phyloP scores from a whole-genome alignment of 2,888 invertebrate species.

The Tethea ocularis region DNA sequence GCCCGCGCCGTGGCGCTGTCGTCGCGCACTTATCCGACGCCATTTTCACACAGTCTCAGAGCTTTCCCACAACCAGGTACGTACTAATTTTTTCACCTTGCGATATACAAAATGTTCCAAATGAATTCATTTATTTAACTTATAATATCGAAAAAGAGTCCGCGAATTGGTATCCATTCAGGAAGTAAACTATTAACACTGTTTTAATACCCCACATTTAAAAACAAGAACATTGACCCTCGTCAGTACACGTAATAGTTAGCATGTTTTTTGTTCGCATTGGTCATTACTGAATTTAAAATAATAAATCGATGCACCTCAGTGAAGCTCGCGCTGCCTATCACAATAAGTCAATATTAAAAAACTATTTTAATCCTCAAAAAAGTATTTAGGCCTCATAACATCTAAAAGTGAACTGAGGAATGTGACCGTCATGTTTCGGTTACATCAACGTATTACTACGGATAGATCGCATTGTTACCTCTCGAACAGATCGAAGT shows the following conservation, averaged over 20 bases:
- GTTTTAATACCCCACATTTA: slow-evolving; percentile 40
- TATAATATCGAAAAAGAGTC: not conserved
- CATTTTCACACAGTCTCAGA: slow-evolving; percentile 79
- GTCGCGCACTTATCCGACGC: slow-evolving; percentile 73
- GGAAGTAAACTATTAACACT: slow-evolving; percentile 27
- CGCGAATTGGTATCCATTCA: slow-evolving; percentile 10
- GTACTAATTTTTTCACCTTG: slow-evolving; percentile 46
- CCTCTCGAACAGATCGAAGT: slow-evolving; percentile 56
- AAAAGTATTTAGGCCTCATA: slow-evolving; percentile 57
- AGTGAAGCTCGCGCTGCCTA: slow-evolving; percentile 37
- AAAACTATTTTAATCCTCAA: slow-evolving; percentile 33
- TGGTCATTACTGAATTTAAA: slow-evolving; percentile 62
- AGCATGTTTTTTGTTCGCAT: slow-evolving; percentile 79
- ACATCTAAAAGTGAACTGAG: slow-evolving; percentile 74
- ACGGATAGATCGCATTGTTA: slow-evolving; percentile 55
- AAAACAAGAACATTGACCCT: slow-evolving; percentile 75
- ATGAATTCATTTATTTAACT: slow-evolving; percentile 18
- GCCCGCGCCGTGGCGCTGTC: slow-evolving; percentile 72
- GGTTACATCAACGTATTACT: slow-evolving; percentile 76
- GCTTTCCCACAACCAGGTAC: slow-evolving; percentile 80
- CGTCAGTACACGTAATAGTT: slow-evolving; percentile 77
- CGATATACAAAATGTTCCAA: slow-evolving; percentile 28
- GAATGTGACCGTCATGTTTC: slow-evolving; percentile 83
- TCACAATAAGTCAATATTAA: slow-evolving; percentile 33
- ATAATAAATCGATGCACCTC: slow-evolving; percentile 41